These are phyloP conservation scores for Hippocampus abdominalis DNA, from an alignment of 2,113 vertebrate species.

Conservation along the genomic window DNA sequence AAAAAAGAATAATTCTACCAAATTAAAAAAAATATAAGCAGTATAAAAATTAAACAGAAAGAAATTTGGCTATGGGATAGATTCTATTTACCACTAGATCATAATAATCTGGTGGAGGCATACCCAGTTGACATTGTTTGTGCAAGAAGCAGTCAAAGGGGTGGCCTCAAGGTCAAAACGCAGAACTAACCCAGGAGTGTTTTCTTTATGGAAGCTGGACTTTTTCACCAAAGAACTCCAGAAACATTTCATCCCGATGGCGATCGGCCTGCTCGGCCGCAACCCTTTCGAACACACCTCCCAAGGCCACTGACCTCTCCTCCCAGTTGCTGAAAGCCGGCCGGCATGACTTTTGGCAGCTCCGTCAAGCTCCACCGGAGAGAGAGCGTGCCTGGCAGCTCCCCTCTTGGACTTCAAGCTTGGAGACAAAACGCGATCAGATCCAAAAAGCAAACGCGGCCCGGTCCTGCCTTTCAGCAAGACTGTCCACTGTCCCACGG, in stretches of 20 bases:
- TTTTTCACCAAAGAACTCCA: not conserved
- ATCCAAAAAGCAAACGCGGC: not conserved
- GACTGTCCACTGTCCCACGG: not conserved
- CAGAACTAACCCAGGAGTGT: not conserved
- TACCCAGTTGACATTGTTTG: not conserved
- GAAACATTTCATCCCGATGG: not conserved
- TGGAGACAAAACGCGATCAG: not conserved
- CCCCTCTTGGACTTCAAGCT: not conserved
- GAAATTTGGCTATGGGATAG: too few relatives aligned
- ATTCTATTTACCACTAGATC: too few relatives aligned
- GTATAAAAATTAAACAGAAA: too few relatives aligned
- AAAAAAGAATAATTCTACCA: too few relatives aligned
- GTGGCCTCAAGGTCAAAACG: not conserved
- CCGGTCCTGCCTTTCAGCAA: not conserved
- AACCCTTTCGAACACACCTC: conserved; percentile 67
- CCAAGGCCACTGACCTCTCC: conserved; percentile 63
- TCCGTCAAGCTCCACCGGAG: conserved; percentile 24
- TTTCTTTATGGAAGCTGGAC: not conserved
- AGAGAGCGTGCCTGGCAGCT: conserved; percentile 2
- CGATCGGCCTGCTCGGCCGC: not conserved
- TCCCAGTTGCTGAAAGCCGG: conserved; percentile 76
- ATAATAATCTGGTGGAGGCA: not conserved
- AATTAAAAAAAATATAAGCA: too few relatives aligned
- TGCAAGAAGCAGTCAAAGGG: not conserved
- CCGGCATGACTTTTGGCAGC: conserved; percentile 66